Percentiles rank a stretch among this genome's conserved stretches.
Conservation (phyloP, 1,140 invertebrate genomes). For the Ridgeia piscesae region DNA sequence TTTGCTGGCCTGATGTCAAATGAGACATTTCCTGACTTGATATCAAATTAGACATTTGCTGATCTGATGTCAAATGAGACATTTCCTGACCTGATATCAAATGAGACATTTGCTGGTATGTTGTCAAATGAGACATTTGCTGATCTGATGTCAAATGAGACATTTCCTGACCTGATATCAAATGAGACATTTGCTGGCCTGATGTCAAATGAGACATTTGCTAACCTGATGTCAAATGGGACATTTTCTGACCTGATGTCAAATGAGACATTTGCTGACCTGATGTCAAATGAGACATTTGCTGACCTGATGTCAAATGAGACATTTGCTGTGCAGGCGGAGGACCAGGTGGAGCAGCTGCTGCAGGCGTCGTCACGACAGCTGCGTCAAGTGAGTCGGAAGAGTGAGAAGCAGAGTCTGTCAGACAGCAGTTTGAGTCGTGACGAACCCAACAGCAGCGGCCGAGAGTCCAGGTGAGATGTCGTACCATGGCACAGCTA, state of each 20-base stretch:
- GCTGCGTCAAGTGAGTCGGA: constrained; percentile 34
- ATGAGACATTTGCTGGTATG: too few species aligned
- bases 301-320: background rate
- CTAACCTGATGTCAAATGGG: too few species aligned
- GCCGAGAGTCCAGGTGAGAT: constrained; percentile 27
- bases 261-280: background rate
- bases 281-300: background rate
- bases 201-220: background rate
- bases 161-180: too few species aligned
- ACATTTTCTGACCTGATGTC: background rate
- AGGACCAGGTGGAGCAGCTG: constrained; percentile 44
- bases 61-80: too few species aligned
- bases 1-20: too few species aligned
- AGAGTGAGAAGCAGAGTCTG: constrained; percentile 13
- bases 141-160: too few species aligned
- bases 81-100: too few species aligned
- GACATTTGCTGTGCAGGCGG: constrained; percentile 13
- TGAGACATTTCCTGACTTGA: too few species aligned
- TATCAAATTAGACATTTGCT: too few species aligned
- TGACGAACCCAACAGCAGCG: constrained; percentile 27
- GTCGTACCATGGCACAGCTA: background rate
- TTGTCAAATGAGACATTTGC: too few species aligned
- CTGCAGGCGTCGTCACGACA: constrained; percentile 49
- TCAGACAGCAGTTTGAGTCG: constrained; percentile 26
- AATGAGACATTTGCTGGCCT: too few species aligned